Evolutionary conservation across 2,113 vertebrate species (phyloP), one percentile per base, ranked within the genome.

Genomic region (Campylorhamphus procurvoides): DNA sequence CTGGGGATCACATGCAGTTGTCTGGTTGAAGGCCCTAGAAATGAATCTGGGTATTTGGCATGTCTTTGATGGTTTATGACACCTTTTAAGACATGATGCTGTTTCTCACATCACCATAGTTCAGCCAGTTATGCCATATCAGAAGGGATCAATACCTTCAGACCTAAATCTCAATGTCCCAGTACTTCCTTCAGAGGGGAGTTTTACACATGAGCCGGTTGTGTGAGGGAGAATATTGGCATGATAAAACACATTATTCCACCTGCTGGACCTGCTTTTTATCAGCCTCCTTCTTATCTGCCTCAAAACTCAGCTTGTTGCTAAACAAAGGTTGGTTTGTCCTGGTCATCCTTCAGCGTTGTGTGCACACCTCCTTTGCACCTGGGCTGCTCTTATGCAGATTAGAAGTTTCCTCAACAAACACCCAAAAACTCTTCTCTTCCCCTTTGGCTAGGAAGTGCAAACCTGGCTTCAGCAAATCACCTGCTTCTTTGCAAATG

Each of bases 301-400:
- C 14, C 33, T 67, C 23, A 23, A 28, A 24, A 3, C 23, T 23
- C 37, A 28, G 18, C 27, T 9, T 20, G 15, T 19, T 81, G 37
- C 33, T 46, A 3, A 44, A 39, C 18, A 44, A 37, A 44, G 9
- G 3, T 20, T 24, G 33, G 33, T n/a, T 59, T 74, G 37, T 20
- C 16, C 10, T 0, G 0, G 12, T 11, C 28, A 24, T n/a, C 23
- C 22, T 24, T 33, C 0, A 1, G 25, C 18, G 40, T 8, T 28
- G 18, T 18, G 10, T 19, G 33, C 33, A 13, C 4, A 16, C 7
- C 23, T 7, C 23, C 29, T 23, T 6, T 1, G 1, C 18, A 11
- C 25, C 35, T n/a, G 33, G 5, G 23, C 60, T n/a, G 15, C 14
- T 29, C 52, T 46, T 11, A 5, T 0, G 3, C 28, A 20, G 23